phyloP scores from a whole-genome alignment of 2,113 vertebrate species.

The Hipposideros armiger region DNA sequence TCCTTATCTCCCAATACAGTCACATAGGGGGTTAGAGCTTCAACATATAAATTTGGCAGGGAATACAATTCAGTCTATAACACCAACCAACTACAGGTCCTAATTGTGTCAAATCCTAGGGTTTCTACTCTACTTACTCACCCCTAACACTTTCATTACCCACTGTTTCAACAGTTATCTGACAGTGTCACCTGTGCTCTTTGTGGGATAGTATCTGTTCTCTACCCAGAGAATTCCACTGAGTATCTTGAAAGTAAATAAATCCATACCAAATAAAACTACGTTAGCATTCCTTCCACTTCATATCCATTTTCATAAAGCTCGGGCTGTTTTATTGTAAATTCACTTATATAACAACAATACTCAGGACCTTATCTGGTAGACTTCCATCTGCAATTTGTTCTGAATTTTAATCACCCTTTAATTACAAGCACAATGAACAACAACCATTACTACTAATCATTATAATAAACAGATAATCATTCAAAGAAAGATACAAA shows the following conservation, averaged over 20 bases:
- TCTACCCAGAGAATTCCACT: constrained; percentile 27
- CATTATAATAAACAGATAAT: constrained; percentile 53
- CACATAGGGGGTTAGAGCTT: neutral
- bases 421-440: neutral
- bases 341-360: constrained; percentile 52
- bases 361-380: neutral
- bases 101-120: neutral
- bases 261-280: constrained; percentile 36
- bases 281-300: neutral
- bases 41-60: neutral
- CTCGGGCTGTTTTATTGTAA: constrained; percentile 10
- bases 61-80: neutral
- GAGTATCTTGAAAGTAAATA: neutral
- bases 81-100: neutral
- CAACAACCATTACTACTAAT: constrained; percentile 17
- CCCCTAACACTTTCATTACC: neutral
- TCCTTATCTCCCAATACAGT: neutral
- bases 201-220: neutral
- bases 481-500: constrained; percentile 82
- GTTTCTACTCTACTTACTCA: neutral
- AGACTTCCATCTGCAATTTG: neutral
- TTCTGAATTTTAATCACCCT: constrained; percentile 40
- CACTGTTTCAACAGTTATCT: neutral
- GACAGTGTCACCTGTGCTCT: neutral
- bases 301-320: constrained; percentile 32